Evolutionary conservation across 2,888 invertebrate genomes (phyloP).

Genomic region (Parnassius mnemosyne): DNA sequence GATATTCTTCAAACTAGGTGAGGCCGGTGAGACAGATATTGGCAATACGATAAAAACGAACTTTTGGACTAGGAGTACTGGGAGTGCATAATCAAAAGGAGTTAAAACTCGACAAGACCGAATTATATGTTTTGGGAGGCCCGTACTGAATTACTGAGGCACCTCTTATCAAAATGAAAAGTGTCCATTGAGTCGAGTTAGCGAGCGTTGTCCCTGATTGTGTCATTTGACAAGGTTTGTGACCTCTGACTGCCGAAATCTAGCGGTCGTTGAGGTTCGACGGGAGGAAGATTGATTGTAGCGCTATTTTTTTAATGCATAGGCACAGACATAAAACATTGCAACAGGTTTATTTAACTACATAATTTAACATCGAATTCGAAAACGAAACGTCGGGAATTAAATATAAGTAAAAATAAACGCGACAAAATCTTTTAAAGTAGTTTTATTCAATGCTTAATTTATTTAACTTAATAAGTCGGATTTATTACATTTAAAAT

Average conservation of each 20-base stretch:
- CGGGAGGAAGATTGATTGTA: conserved; percentile 34
- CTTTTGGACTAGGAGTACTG: background rate
- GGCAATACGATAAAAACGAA: too few relatives aligned
- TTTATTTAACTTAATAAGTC: too few relatives aligned
- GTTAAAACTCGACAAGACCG: background rate
- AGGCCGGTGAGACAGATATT: too few relatives aligned
- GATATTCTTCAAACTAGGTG: too few relatives aligned
- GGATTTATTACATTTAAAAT: too few relatives aligned
- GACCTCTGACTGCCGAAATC: conserved; percentile 37
- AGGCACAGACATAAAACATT: background rate
- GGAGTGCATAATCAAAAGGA: conserved; percentile 6
- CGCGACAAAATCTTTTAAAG: too few relatives aligned
- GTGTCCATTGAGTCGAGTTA: conserved; percentile 30
- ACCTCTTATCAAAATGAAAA: conserved; percentile 31
- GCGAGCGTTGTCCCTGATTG: conserved; percentile 38
- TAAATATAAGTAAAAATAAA: too few relatives aligned
- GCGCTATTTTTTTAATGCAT: background rate
- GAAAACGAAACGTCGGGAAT: too few relatives aligned
- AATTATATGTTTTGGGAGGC: conserved; percentile 20
- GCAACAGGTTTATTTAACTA: too few relatives aligned
- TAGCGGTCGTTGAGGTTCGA: conserved; percentile 32
- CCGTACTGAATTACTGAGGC: conserved; percentile 29
- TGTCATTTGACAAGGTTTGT: conserved; percentile 37
- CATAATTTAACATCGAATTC: too few relatives aligned
- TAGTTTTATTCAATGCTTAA: too few relatives aligned